Evolutionary conservation across 1,140 invertebrate genomes (phyloP).

Genomic region (Atta cephalotes): DNA sequence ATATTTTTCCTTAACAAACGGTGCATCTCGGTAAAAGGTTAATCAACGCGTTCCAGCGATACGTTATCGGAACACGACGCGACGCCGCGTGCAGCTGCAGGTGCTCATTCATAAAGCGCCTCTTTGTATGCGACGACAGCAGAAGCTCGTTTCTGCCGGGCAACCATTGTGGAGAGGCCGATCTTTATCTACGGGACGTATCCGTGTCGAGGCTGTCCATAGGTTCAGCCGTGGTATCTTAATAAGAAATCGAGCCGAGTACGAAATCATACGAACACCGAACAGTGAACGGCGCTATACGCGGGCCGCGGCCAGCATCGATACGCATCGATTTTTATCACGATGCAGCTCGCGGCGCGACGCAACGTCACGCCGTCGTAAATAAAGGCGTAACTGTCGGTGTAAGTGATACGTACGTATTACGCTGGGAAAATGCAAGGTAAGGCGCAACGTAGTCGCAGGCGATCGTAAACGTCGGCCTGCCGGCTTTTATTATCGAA

Average conservation of each 20-base stretch:
- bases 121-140: constrained; percentile 68
- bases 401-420: constrained; percentile 60
- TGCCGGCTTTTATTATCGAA: constrained; percentile 59
- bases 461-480: constrained; percentile 54
- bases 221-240: constrained; percentile 68
- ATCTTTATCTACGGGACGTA: constrained; percentile 71
- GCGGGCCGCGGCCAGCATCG: not conserved
- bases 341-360: constrained; percentile 27
- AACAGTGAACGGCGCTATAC: not conserved
- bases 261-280: constrained; percentile 24
- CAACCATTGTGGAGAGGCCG: constrained; percentile 70
- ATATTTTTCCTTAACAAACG: constrained; percentile 44
- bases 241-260: constrained; percentile 63
- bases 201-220: constrained; percentile 70
- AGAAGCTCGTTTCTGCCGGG: constrained; percentile 69
- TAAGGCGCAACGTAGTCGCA: constrained; percentile 41
- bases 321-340: constrained; percentile 60
- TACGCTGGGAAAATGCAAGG: constrained; percentile 36
- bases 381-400: constrained; percentile 59
- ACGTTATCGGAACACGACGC: constrained; percentile 48
- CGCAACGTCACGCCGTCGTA: constrained; percentile 47
- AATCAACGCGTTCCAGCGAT: constrained; percentile 54
- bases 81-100: constrained; percentile 42
- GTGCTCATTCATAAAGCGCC: constrained; percentile 71
- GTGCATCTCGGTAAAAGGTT: constrained; percentile 37